These are phyloP conservation scores for Nerophis ophidion DNA, from an alignment of 2,113 vertebrate species.

Conservation along the genomic window DNA sequence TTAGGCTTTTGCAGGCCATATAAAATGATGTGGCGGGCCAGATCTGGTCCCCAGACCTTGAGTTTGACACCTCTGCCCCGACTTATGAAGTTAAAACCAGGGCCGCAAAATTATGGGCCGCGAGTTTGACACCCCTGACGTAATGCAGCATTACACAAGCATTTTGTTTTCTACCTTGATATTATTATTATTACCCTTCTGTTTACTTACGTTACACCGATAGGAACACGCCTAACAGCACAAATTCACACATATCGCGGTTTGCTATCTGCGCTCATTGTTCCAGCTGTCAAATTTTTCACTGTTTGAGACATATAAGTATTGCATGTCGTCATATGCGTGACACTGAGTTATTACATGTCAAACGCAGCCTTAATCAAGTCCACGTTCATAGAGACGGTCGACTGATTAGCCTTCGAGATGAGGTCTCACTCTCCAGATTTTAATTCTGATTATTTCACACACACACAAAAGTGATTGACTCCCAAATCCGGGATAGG, in stretches of 20 bases:
- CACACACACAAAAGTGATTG: constrained; percentile 12
- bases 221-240: neutral
- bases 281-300: constrained; percentile 39
- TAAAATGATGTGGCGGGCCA: no score
- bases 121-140: no score
- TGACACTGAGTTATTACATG: constrained; percentile 66
- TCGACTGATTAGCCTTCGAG: constrained; percentile 38
- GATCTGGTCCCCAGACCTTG: no score
- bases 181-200: neutral
- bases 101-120: no score
- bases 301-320: constrained; percentile 42
- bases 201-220: neutral
- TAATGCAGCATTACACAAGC: neutral
- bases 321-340: constrained; percentile 52
- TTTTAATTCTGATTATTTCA: constrained; percentile 56
- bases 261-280: constrained; percentile 28
- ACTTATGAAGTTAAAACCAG: no score
- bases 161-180: neutral
- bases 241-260: constrained; percentile 12
- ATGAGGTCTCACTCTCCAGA: constrained; percentile 47
- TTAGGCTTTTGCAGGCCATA: no score
- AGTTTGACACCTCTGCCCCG: no score
- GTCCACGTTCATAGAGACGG: constrained; percentile 46
- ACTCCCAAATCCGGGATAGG: neutral
- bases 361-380: constrained; percentile 50